Conservation (phyloP, 1,140 invertebrate genomes). For the Lamellibrachia luymesi region DNA sequence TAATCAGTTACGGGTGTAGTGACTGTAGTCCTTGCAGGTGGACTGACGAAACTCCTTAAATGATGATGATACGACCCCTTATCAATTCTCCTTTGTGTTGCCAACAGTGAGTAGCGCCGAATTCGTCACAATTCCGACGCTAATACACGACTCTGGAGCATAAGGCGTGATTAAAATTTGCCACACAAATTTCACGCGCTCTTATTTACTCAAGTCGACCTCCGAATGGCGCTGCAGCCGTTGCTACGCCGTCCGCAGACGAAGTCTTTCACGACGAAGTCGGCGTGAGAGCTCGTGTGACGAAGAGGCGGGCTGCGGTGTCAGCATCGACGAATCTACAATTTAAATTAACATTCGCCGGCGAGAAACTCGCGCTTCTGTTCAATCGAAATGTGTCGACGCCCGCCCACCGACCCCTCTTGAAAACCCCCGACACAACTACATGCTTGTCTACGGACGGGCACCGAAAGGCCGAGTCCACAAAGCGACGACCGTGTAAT, state of each 20-base stretch:
- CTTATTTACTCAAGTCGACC: neutral
- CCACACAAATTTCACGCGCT: neutral
- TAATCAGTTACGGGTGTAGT: neutral
- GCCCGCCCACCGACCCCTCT: neutral
- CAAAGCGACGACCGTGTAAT: neutral
- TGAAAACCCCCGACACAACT: neutral
- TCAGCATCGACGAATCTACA: neutral
- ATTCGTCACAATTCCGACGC: neutral
- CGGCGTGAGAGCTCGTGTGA: neutral
- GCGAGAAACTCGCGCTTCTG: neutral
- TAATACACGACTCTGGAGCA: neutral
- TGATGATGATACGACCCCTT: neutral
- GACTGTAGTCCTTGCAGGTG: neutral
- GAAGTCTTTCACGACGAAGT: neutral
- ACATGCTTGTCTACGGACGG: neutral
- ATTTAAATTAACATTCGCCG: neutral
- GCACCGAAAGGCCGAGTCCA: neutral
- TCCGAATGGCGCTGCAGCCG: neutral
- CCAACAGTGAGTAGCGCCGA: neutral
- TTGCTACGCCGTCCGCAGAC: neutral
- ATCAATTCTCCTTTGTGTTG: neutral
- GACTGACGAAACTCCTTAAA: neutral
- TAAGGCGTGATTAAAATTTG: neutral
- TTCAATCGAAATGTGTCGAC: conserved; percentile 4
- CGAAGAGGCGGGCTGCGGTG: neutral